Evolutionary conservation across 2,113 vertebrate genomes (phyloP).

Genomic region (Laticauda laticaudata): DNA sequence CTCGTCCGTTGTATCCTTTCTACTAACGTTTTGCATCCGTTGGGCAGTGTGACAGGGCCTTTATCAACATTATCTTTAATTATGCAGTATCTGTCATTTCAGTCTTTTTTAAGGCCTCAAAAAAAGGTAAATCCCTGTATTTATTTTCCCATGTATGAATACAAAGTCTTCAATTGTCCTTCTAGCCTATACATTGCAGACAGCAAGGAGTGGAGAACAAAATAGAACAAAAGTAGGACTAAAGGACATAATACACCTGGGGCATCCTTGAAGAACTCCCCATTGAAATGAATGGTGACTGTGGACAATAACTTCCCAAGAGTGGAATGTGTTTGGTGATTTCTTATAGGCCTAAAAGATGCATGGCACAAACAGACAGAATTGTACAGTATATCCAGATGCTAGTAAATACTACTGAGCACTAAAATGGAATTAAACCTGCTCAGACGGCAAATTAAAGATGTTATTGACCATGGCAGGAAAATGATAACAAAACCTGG

Average conservation of each 20-base stretch:
- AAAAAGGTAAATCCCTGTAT: slow-evolving; percentile 10
- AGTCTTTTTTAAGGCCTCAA: slow-evolving; percentile 42
- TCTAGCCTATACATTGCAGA: slow-evolving; percentile 14
- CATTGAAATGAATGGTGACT: slow-evolving; percentile 1
- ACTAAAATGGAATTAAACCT: background rate
- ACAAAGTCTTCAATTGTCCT: background rate
- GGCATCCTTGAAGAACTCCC: background rate
- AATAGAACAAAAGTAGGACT: background rate
- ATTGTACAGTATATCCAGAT: background rate
- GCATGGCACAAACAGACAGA: background rate
- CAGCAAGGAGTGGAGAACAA: background rate
- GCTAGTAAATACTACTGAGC: fast-evolving
- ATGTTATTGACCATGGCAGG: background rate
- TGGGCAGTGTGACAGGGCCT: no score
- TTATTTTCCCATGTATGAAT: background rate
- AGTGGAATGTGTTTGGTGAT: background rate
- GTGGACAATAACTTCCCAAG: background rate
- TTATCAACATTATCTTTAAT: slow-evolving; percentile 60
- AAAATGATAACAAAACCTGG: background rate
- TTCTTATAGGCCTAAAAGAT: background rate
- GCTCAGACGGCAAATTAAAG: background rate
- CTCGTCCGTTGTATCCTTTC: no score
- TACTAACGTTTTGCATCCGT: no score
- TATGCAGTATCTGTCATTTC: slow-evolving; percentile 51
- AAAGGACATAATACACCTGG: background rate